These are phyloP conservation scores for Phalacrocorax pelagicus DNA, from an alignment of 2,113 vertebrate species.

Conservation along the genomic window DNA sequence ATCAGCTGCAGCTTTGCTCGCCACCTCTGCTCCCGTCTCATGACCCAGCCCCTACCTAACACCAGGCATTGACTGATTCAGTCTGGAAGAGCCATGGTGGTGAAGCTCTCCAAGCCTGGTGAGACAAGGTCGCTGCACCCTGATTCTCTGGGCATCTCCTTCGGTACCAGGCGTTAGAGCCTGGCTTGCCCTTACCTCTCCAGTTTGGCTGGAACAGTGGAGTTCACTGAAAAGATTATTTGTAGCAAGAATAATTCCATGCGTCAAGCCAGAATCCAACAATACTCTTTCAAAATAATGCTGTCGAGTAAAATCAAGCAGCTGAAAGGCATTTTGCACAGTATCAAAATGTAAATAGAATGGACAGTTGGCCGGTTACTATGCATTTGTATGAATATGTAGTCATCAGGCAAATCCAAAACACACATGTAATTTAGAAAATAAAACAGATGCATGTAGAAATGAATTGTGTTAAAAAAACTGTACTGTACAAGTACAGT, in stretches of 20 bases:
- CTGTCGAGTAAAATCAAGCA: constrained; percentile 26
- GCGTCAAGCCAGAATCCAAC: neutral
- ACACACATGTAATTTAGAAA: neutral
- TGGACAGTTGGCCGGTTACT: neutral
- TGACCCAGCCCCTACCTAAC: neutral
- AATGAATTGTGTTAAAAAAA: neutral
- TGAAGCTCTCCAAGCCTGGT: neutral
- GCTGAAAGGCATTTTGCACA: constrained; percentile 23
- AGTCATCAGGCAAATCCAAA: neutral
- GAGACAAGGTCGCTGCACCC: neutral
- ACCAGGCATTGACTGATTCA: neutral
- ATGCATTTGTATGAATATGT: neutral
- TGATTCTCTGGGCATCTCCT: neutral
- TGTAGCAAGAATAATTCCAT: neutral
- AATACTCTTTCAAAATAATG: neutral
- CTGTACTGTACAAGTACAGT: neutral
- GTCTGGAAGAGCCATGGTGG: neutral
- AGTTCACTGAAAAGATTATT: neutral
- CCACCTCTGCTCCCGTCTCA: neutral
- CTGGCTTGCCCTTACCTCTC: neutral
- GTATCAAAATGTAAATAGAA: constrained; percentile 22
- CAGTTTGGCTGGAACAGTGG: neutral
- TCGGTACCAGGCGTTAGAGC: neutral
- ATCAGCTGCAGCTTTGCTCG: fast-evolving
- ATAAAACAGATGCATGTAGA: neutral